Conservation (phyloP, 2,888 invertebrate genomes). For the Bedellia somnulentella region DNA sequence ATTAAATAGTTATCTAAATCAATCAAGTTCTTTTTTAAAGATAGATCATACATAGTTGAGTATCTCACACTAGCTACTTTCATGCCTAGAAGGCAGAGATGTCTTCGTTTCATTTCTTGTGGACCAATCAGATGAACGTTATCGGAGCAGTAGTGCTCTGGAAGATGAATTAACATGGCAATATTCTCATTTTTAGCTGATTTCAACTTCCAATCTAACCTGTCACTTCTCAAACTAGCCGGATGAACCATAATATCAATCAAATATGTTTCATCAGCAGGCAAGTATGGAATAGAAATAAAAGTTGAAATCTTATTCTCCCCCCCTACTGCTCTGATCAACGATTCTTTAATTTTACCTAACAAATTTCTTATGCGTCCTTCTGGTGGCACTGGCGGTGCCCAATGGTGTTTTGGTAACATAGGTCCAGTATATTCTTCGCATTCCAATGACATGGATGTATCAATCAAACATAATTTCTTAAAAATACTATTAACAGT, state of each 20-base stretch:
- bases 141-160: slow-evolving; percentile 66
- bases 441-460: slow-evolving; percentile 66
- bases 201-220: slow-evolving; percentile 44
- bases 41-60: slow-evolving; percentile 44
- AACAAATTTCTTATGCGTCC: slow-evolving; percentile 51
- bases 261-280: slow-evolving; percentile 59
- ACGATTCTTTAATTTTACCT: slow-evolving; percentile 35
- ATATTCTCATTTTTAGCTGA: slow-evolving; percentile 41
- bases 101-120: slow-evolving; percentile 64
- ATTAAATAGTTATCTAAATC: slow-evolving; percentile 54
- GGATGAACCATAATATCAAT: slow-evolving; percentile 65
- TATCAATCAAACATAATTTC: slow-evolving; percentile 65
- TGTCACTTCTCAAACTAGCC: slow-evolving; percentile 26
- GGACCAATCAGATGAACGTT: slow-evolving; percentile 61
- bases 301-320: slow-evolving; percentile 43
- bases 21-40: slow-evolving; percentile 40
- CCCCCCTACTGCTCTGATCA: slow-evolving; percentile 45
- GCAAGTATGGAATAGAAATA: slow-evolving; percentile 55
- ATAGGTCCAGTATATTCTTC: slow-evolving; percentile 59
- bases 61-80: slow-evolving; percentile 63
- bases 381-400: slow-evolving; percentile 55
- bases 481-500: slow-evolving; percentile 32
- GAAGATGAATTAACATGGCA: slow-evolving; percentile 64
- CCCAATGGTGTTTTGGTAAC: slow-evolving; percentile 53
- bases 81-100: slow-evolving; percentile 65